Percentiles rank a stretch among this genome's conserved stretches.
phyloP scores from a whole-genome alignment of 2,888 invertebrate species.

The Drosophila nr. fundita region DNA sequence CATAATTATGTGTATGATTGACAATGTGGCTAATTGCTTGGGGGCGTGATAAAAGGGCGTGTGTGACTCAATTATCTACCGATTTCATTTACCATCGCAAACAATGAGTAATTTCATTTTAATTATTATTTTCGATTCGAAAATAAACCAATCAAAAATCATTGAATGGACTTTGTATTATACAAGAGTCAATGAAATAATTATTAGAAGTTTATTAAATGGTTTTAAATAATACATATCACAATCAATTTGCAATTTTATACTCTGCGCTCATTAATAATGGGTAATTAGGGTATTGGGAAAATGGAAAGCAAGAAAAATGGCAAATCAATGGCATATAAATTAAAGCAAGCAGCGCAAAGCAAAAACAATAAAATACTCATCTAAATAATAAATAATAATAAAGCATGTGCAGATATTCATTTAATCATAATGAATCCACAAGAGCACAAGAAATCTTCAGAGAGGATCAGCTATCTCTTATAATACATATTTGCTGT shows the following conservation, averaged over 20 bases:
- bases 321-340: neutral
- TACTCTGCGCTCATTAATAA: neutral
- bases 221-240: neutral
- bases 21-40: neutral
- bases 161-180: neutral
- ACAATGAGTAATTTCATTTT: neutral
- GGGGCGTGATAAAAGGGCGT: neutral
- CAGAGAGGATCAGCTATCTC: neutral
- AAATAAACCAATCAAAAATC: neutral
- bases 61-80: neutral
- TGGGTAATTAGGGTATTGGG: neutral
- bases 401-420: neutral
- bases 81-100: neutral
- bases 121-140: neutral
- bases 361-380: neutral
- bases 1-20: neutral
- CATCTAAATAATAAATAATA: neutral
- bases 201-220: conserved; percentile 21
- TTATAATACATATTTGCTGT: neutral
- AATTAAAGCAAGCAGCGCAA: neutral
- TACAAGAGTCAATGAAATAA: conserved; percentile 2
- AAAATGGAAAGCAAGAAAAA: neutral
- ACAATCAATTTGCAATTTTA: neutral
- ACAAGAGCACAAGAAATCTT: neutral
- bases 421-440: neutral